Conservation (phyloP, 2,888 invertebrate genomes). For the Drosophila histrio region DNA sequence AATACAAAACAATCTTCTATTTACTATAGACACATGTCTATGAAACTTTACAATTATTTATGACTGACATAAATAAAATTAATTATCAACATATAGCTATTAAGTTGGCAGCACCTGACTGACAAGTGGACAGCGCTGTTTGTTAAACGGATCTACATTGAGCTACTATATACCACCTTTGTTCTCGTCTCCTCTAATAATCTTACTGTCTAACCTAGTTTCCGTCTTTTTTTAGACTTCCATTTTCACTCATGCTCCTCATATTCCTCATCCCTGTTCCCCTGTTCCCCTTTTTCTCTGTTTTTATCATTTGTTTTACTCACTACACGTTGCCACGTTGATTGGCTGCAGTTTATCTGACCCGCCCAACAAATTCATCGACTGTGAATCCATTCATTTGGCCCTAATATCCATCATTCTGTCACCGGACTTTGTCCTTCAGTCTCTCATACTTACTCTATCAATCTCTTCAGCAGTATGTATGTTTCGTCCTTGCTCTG, state of each 20-base stretch:
- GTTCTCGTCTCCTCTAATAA: background rate
- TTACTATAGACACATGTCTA: too few relatives aligned
- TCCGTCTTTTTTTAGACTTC: slow-evolving; percentile 7
- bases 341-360: slow-evolving; percentile 37
- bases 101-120: background rate
- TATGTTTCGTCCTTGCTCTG: slow-evolving; percentile 6
- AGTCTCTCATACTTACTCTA: background rate
- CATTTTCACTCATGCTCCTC: background rate
- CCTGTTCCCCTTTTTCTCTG: background rate
- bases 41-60: too few relatives aligned
- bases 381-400: slow-evolving; percentile 36
- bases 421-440: slow-evolving; percentile 34
- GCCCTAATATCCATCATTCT: slow-evolving; percentile 51
- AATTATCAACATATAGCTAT: too few relatives aligned
- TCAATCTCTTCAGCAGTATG: too few relatives aligned
- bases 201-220: slow-evolving; percentile 15
- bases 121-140: background rate
- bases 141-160: background rate
- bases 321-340: slow-evolving; percentile 15
- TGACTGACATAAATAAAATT: too few relatives aligned
- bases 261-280: background rate
- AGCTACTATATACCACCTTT: slow-evolving; percentile 4
- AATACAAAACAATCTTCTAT: too few relatives aligned
- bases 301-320: slow-evolving; percentile 5
- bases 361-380: slow-evolving; percentile 34